Percentiles rank a stretch among this genome's conserved stretches.
Conservation (phyloP, 2,797 vertebrate species). For the Chelon auratus region DNA sequence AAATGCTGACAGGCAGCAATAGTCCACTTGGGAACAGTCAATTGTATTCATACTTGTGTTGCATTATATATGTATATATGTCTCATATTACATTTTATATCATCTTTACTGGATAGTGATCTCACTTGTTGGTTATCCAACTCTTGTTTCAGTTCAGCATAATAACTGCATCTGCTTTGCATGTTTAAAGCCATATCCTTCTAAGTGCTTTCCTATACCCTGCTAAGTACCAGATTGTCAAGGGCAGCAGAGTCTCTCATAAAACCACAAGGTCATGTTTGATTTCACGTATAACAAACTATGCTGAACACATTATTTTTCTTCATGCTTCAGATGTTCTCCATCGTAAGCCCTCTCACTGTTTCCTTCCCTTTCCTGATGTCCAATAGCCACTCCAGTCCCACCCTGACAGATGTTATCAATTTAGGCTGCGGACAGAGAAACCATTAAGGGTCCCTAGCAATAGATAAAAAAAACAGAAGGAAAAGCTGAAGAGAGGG, state of each 20-base stretch:
- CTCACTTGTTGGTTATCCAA: background rate
- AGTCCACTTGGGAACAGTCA: background rate
- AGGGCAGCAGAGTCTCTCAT: constrained; percentile 15
- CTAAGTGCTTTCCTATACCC: constrained; percentile 1
- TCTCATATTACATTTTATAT: background rate
- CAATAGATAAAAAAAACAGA: constrained; percentile 41
- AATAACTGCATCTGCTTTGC: constrained; percentile 20
- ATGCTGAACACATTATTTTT: constrained; percentile 15
- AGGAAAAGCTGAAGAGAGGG: constrained; percentile 46
- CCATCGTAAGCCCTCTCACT: constrained; percentile 8
- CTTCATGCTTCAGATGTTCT: constrained; percentile 26
- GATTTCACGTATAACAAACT: constrained; percentile 12
- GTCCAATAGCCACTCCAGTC: constrained; percentile 47
- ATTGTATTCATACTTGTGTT: background rate
- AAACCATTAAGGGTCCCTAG: constrained; percentile 67
- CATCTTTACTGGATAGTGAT: too few species aligned
- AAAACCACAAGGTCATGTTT: constrained; percentile 43
- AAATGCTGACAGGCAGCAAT: background rate
- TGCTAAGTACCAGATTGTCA: constrained; percentile 20
- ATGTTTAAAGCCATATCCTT: constrained; percentile 11
- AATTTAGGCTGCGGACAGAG: constrained; percentile 58
- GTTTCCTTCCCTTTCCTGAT: constrained; percentile 28
- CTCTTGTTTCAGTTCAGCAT: background rate
- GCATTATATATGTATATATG: background rate
- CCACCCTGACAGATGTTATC: constrained; percentile 74